Percentiles rank a stretch among this genome's conserved stretches.
Evolutionary conservation across 2,113 vertebrate species (phyloP).

Genomic region (Otis tarda): DNA sequence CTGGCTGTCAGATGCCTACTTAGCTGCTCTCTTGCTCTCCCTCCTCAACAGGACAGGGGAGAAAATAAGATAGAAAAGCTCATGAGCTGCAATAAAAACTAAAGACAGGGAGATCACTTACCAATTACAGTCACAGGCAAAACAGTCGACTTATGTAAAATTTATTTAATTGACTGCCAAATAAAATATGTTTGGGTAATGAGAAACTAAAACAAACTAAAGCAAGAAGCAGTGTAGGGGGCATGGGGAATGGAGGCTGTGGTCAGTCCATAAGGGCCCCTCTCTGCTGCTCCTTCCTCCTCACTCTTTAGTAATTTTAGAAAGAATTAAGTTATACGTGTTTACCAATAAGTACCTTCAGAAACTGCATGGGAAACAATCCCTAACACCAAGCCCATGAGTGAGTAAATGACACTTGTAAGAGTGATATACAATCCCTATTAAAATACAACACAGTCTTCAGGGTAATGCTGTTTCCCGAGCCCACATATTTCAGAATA

Average conservation of each 20-base stretch:
- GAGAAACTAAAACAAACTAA: neutral
- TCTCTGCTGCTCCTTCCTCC: neutral
- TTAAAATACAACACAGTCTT: neutral
- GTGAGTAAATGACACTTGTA: neutral
- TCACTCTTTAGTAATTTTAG: neutral
- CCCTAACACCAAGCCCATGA: neutral
- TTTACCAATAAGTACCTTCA: neutral
- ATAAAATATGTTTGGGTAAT: neutral
- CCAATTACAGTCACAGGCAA: neutral
- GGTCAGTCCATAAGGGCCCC: neutral
- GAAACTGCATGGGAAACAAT: neutral
- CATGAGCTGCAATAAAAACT: neutral
- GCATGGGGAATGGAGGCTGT: rapidly evolving
- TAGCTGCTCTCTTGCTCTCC: neutral
- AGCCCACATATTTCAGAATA: neutral
- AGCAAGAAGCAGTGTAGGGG: rapidly evolving
- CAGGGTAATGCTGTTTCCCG: neutral
- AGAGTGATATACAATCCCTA: neutral
- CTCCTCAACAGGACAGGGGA: neutral
- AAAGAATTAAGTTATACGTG: neutral
- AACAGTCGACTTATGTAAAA: neutral
- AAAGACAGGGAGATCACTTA: neutral
- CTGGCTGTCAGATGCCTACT: neutral
- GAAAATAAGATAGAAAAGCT: neutral
- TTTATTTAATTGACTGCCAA: neutral